These are phyloP conservation scores for Hymenochirus boettgeri DNA, from an alignment of 2,113 vertebrate genomes.

Conservation along the genomic window DNA sequence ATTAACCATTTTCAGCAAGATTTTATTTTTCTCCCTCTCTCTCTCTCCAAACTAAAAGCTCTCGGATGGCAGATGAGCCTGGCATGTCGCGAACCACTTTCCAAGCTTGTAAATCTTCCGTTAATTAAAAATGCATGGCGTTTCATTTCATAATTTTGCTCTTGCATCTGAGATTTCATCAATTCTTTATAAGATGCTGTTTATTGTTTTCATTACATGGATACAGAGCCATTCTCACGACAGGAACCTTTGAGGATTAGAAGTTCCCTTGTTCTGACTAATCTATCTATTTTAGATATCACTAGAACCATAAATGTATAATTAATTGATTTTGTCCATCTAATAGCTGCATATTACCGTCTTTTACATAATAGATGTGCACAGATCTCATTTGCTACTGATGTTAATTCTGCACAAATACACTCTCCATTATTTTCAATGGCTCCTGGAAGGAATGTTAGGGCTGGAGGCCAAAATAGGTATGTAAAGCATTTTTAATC, in stretches of 20 bases:
- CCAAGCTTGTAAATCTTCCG: constrained; percentile 27
- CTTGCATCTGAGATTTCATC: constrained; percentile 28
- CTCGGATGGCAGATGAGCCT: constrained; percentile 11
- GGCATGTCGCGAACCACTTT: constrained; percentile 19
- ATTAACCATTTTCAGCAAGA: background rate
- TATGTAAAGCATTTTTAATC: too few relatives aligned
- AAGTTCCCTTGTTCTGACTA: constrained; percentile 29
- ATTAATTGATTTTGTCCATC: background rate
- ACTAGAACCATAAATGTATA: background rate
- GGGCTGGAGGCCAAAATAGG: background rate
- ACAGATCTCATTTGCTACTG: background rate
- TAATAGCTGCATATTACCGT: background rate
- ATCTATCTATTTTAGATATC: background rate
- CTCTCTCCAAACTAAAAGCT: constrained; percentile 19
- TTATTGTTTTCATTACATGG: constrained; percentile 39
- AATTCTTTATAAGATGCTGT: constrained; percentile 38
- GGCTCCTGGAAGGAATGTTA: background rate
- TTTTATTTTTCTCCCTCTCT: background rate
- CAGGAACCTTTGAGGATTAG: constrained; percentile 26
- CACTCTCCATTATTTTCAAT: background rate
- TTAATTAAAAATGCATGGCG: constrained; percentile 37
- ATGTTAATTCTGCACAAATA: background rate
- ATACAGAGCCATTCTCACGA: constrained; percentile 7
- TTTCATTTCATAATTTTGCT: constrained; percentile 33
- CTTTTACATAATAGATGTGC: background rate